A percentile compares a stretch with the other conserved stretches of the same genome.
Conservation (phyloP, 2,113 vertebrate species). For the Rhabdornis inornatus region DNA sequence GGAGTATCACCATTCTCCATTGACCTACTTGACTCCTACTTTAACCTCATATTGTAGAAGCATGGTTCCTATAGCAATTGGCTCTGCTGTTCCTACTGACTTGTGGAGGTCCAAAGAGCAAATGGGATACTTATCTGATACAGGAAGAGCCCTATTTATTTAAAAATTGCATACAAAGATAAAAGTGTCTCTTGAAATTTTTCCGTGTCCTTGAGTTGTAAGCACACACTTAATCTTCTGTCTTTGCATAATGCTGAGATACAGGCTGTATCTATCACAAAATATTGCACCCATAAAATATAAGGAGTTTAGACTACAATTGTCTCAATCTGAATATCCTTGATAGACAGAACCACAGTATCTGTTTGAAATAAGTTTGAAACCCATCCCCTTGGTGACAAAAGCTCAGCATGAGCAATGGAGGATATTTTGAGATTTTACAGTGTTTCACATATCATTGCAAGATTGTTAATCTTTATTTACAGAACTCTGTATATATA, state of each 20-base stretch:
- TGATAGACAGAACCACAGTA: not conserved
- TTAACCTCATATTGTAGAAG: not conserved
- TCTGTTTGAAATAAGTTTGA: not conserved
- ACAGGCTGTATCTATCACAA: not conserved
- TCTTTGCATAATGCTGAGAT: not conserved
- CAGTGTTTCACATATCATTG: not conserved
- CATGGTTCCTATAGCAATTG: not conserved
- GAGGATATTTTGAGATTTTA: not conserved
- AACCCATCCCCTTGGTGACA: not conserved
- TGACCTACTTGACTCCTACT: not conserved
- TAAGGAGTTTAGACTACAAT: not conserved
- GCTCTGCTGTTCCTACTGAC: not conserved
- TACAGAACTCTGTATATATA: not conserved
- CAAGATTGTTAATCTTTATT: not conserved
- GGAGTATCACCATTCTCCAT: not conserved
- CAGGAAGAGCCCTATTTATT: not conserved
- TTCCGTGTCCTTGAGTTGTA: not conserved
- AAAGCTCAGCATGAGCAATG: not conserved
- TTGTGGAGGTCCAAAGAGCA: not conserved
- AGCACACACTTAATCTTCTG: not conserved
- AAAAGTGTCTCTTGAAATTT: not conserved
- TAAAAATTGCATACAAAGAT: not conserved
- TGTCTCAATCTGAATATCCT: not conserved
- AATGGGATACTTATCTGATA: not conserved
- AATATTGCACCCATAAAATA: not conserved